A percentile compares a stretch with the other conserved stretches of the same genome.
Conservation (phyloP, 2,113 vertebrate species). For the Amia ocellicauda region DNA sequence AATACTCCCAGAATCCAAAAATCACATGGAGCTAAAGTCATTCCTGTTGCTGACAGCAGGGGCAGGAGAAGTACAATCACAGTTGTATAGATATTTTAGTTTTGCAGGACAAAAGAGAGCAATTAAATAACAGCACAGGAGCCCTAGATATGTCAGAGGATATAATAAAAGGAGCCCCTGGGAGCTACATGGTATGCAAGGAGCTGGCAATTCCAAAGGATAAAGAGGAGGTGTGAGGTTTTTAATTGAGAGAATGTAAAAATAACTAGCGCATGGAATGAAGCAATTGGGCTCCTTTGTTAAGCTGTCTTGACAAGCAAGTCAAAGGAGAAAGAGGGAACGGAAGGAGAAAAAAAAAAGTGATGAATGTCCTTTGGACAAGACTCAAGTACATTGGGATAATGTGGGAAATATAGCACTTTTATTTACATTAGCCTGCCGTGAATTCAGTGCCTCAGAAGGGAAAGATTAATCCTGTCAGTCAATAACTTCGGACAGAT, state of each 20-base stretch:
- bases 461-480: neutral
- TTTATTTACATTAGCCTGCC: neutral
- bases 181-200: neutral
- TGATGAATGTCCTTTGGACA: slow-evolving; percentile 13
- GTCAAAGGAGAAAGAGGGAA: neutral
- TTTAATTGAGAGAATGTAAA: slow-evolving; percentile 7
- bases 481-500: neutral
- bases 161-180: slow-evolving; percentile 16
- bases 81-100: slow-evolving; percentile 15
- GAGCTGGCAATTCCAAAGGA: neutral
- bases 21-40: no score
- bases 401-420: neutral
- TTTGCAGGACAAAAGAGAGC: slow-evolving; percentile 17
- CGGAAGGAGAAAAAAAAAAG: slow-evolving; percentile 4
- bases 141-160: slow-evolving; percentile 37
- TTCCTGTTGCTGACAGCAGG: slow-evolving; percentile 19
- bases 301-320: slow-evolving; percentile 15
- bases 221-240: neutral
- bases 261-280: slow-evolving; percentile 1
- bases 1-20: no score
- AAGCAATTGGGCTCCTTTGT: no score
- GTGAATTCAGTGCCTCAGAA: neutral
- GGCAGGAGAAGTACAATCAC: slow-evolving; percentile 15
- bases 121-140: slow-evolving; percentile 11
- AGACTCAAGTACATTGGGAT: neutral